Percentiles rank a stretch among this genome's conserved stretches.
Conservation (phyloP, 2,113 vertebrate species). For the Apistogramma diplotaenia region DNA sequence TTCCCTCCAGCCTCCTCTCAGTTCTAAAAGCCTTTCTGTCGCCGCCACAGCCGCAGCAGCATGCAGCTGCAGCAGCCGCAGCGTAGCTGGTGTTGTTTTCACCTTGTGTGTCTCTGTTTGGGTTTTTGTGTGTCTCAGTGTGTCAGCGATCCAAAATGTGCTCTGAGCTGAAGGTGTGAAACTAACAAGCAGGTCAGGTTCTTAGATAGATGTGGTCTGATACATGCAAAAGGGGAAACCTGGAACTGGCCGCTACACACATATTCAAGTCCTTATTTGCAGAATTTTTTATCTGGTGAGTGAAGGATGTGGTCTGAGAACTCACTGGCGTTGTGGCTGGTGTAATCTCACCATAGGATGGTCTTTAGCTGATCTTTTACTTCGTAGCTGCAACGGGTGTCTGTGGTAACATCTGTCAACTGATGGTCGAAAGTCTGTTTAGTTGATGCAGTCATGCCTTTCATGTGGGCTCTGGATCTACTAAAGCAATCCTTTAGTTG, state of each 20-base stretch:
- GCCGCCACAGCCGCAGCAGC: not conserved
- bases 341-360: not conserved
- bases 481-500: conserved; percentile 11
- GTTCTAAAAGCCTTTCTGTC: conserved; percentile 30
- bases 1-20: conserved; percentile 40
- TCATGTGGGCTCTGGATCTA: conserved; percentile 31
- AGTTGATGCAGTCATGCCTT: conserved; percentile 31
- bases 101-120: not conserved
- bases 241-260: not conserved
- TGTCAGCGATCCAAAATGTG: not conserved
- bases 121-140: too few relatives aligned
- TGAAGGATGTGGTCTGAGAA: not conserved
- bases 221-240: not conserved
- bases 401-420: conserved; percentile 45
- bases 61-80: too few relatives aligned
- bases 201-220: not conserved
- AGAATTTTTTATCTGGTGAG: not conserved
- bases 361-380: conserved; percentile 45
- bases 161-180: not conserved
- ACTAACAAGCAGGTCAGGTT: not conserved
- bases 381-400: conserved; percentile 39
- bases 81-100: not conserved
- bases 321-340: not conserved
- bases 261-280: not conserved
- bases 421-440: conserved; percentile 26